phyloP scores from a whole-genome alignment of 2,797 vertebrate genomes.

The Sebastes diaconus region DNA sequence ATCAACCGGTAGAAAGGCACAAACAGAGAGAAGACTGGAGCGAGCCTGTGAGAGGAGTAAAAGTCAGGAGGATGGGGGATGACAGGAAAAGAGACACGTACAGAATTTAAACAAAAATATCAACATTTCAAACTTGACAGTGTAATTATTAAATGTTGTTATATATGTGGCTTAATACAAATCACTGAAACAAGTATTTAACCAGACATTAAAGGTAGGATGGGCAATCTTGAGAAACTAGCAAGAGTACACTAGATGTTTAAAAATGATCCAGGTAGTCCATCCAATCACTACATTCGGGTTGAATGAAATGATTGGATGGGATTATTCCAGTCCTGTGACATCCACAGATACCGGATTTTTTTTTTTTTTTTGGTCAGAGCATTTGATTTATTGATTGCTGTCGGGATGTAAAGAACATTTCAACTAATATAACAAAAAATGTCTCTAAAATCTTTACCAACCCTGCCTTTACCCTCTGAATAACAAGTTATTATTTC shows the following conservation, averaged over 20 bases:
- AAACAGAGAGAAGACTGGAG: conserved; percentile 93
- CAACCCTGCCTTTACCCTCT: background rate
- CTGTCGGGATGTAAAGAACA: no score
- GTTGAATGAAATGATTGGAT: no score
- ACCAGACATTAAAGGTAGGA: background rate
- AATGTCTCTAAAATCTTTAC: rapidly evolving
- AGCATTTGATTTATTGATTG: no score
- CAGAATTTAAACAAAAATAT: background rate
- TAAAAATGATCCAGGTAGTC: no score
- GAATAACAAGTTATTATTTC: background rate
- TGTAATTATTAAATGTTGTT: background rate
- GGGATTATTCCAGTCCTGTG: no score
- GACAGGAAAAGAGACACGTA: background rate
- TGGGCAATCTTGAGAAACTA: no score
- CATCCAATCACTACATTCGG: no score
- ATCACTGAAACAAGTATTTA: background rate
- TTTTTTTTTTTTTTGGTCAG: no score
- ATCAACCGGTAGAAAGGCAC: conserved; percentile 96
- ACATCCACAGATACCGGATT: no score
- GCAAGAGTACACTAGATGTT: no score
- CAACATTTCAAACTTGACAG: background rate
- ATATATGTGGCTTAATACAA: background rate
- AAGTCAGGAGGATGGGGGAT: background rate
- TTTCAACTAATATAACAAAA: no score
- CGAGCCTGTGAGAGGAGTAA: conserved; percentile 80